Evolutionary conservation across 2,113 vertebrate genomes (phyloP).

Genomic region (Upupa epops): DNA sequence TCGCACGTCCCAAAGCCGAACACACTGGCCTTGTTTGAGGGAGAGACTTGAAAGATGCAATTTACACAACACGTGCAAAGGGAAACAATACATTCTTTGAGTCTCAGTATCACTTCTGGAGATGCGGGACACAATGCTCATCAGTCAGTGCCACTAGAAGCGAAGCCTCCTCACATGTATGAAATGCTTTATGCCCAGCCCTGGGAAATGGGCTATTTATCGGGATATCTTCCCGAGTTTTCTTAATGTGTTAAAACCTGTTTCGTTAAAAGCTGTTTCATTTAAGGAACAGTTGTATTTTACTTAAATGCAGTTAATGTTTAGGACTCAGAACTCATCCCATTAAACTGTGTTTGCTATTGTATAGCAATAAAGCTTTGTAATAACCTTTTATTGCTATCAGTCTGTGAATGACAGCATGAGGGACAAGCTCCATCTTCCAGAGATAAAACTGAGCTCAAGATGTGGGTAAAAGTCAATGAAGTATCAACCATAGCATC

Average conservation of each 20-base stretch:
- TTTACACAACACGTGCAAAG: background rate
- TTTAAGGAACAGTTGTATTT: background rate
- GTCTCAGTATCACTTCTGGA: background rate
- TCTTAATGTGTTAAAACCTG: background rate
- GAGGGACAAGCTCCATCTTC: background rate
- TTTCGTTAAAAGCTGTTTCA: background rate
- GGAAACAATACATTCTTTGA: background rate
- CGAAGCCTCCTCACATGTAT: background rate
- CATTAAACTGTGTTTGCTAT: background rate
- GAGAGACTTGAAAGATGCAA: background rate
- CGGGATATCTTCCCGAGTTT: background rate
- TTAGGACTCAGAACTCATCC: background rate
- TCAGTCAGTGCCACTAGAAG: background rate
- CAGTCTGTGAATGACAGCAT: background rate
- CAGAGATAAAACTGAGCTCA: background rate
- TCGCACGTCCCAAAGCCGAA: background rate
- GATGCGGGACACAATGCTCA: background rate
- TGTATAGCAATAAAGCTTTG: background rate
- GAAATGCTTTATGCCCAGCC: background rate
- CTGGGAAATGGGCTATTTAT: background rate
- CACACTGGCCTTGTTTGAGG: background rate
- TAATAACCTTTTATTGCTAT: background rate
- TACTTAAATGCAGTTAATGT: background rate
- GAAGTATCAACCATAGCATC: background rate
- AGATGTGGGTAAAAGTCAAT: background rate